Evolutionary conservation across 2,797 vertebrate genomes (phyloP).

Genomic region (Malurus splendens): DNA sequence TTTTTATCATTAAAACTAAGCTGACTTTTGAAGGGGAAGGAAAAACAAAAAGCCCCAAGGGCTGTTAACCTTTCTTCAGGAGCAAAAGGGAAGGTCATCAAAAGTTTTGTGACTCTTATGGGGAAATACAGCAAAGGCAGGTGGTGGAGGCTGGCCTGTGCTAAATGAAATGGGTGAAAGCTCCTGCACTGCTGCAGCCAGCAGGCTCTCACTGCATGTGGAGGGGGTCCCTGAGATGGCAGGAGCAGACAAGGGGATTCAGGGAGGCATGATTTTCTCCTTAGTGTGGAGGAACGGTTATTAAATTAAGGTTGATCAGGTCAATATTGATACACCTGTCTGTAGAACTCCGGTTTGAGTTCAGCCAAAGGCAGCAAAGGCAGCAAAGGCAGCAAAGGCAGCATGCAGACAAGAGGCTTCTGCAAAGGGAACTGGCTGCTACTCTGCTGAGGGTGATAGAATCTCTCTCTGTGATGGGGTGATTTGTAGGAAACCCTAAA

Average conservation of each 20-base stretch:
- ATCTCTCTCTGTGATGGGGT: not conserved
- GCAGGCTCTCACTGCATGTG: not conserved
- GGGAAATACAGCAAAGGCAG: not conserved
- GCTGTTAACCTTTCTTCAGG: not conserved
- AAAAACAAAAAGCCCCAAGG: not conserved
- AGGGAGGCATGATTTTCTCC: not conserved
- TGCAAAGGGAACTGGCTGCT: not conserved
- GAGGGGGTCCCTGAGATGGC: not conserved
- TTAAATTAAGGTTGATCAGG: not conserved
- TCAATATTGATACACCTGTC: rapidly evolving
- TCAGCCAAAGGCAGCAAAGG: not conserved
- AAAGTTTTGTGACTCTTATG: not conserved
- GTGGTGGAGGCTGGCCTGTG: not conserved
- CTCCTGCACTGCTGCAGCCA: not conserved
- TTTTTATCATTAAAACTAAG: conserved; percentile 14
- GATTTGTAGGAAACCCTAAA: not conserved
- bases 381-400: not conserved
- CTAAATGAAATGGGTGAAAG: not conserved
- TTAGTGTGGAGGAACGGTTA: not conserved
- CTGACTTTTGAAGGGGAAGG: not conserved
- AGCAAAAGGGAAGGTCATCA: not conserved
- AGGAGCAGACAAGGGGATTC: not conserved
- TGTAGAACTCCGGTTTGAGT: not conserved
- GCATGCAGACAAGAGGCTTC: not conserved
- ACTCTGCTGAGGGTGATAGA: not conserved